Evolutionary conservation across 2,888 invertebrate genomes (phyloP), one percentile per base, ranked within the genome.

Genomic region (Hirtodrosophila confusa): DNA sequence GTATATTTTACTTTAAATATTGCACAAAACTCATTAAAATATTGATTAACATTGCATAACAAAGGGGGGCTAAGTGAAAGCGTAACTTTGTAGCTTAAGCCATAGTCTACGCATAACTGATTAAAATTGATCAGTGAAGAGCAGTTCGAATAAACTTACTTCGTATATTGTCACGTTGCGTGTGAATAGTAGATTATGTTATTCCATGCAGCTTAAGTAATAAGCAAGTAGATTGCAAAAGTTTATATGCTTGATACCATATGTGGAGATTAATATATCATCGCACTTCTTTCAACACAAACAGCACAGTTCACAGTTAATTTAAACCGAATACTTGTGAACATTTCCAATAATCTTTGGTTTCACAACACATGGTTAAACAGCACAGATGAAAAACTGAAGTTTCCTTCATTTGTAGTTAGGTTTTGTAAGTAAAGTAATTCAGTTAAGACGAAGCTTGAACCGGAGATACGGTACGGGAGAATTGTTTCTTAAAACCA

Each of bases 141-240:
- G 57, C 39, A 39, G 39, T 41, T 58, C 41, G 44, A 44, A 35
- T 31, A 11, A 48, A 80, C 80, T 80, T 75, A 80, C 80, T 76
- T 86, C 10, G 50, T 78, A 49, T 66, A 73, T 66, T 71, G 86
- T 80, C 80, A 80, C 80, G 80, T 80, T 60, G 56, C 41, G 69
- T 56, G 66, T 58, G 48, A 60, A 49, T 45, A 48, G 75, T 45
- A 48, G 75, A 82, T 75, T 69, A 75, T 61, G 40, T 47, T 68
- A 82, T 73, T 80, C 77, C 86, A 86, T 79, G 64, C 57, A 73
- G 58, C 39, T 73, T 58, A 27, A 50, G 45, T 24, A 47, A 10
- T 48, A 24, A 48, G 37, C 31, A 47, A 17, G 37, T 37, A 73
- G 48, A 74, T 72, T 63, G 50, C 62, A 44, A 75, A 43, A 67